These are phyloP conservation scores for Ylistrum balloti DNA, from an alignment of 1,140 invertebrate species.

Conservation along the genomic window DNA sequence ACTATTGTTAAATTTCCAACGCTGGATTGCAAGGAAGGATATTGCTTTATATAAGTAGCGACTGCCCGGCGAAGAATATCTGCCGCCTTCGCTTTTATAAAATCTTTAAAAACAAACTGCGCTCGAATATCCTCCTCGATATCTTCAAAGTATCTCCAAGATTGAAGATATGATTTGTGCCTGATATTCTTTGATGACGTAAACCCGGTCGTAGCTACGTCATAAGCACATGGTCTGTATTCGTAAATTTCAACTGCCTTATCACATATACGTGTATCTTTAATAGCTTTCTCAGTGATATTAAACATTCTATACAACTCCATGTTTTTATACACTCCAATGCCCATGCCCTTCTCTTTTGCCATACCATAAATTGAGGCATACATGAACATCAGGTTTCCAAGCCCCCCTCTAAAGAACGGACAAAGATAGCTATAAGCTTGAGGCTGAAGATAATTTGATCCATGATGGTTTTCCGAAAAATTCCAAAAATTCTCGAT, in stretches of 20 bases:
- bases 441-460: not conserved
- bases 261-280: slow-evolving; percentile 41
- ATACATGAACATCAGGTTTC: slow-evolving; percentile 65
- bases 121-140: slow-evolving; percentile 54
- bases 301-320: slow-evolving; percentile 50
- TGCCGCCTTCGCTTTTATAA: slow-evolving; percentile 40
- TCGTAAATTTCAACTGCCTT: slow-evolving; percentile 44
- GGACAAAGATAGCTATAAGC: slow-evolving; percentile 49
- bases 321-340: not conserved
- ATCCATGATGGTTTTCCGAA: not conserved
- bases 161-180: slow-evolving; percentile 64
- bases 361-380: slow-evolving; percentile 66
- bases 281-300: not conserved
- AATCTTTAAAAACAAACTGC: slow-evolving; percentile 54
- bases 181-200: not conserved
- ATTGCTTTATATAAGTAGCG: not conserved
- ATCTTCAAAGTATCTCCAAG: slow-evolving; percentile 67
- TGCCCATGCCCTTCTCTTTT: not conserved
- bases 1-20: slow-evolving; percentile 50
- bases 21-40: not conserved
- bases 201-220: slow-evolving; percentile 24
- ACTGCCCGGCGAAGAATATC: slow-evolving; percentile 32
- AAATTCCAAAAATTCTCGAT: not conserved
- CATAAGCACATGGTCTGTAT: slow-evolving; percentile 50
- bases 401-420: slow-evolving; percentile 54